Base-by-base conservation (phyloP, 2,888 invertebrate species). In the Panzeria rudis region DNA sequence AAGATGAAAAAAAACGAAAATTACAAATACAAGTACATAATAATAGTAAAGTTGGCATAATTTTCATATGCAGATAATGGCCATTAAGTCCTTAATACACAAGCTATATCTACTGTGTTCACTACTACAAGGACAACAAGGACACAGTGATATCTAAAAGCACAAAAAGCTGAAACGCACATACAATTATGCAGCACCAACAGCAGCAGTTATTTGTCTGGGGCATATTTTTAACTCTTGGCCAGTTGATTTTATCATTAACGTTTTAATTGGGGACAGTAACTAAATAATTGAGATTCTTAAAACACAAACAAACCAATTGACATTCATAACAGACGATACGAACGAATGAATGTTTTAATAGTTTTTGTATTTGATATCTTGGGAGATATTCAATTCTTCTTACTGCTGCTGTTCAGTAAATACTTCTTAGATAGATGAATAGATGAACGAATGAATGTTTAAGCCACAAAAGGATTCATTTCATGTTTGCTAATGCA, bases 31-130 rank as follows among this genome's bases (percentile, higher is more conserved):
- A 23, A 15, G 7, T 17, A 23, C 44, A 64, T 76, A 64, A 66
- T 76, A 72, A 84, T 76, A 64, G 61, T 72, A 66, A 80, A 66
- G 80, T 77, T 76, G 84, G 72, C 81, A 84, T 84, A 84, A 84
- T 84, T 84, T 77, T 79, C 82, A 69, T 75, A 73, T 52, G 59
- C 56, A 85, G 82, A 81, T 82, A 85, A 82, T 75, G 69, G 78
- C 72, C 61, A 85, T 82, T 85, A 73, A 84, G 75, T 78, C 81
- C 78, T 78, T 72, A 76, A 84, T 73, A 73, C 68, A 54, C 68
- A 44, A 44, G 68, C 69, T 72, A 69, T 29, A 38, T 38, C 38
- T 13, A 9, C 23, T 23, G 52, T 11, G 20, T 15, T 32, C 20
- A 50, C 50, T 47, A n/a, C 44, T 25, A 72, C 52, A 62, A 23